Evolutionary conservation across 1,140 invertebrate genomes (phyloP), one percentile per base, ranked within the genome.

Genomic region (Drosophila suzukii): DNA sequence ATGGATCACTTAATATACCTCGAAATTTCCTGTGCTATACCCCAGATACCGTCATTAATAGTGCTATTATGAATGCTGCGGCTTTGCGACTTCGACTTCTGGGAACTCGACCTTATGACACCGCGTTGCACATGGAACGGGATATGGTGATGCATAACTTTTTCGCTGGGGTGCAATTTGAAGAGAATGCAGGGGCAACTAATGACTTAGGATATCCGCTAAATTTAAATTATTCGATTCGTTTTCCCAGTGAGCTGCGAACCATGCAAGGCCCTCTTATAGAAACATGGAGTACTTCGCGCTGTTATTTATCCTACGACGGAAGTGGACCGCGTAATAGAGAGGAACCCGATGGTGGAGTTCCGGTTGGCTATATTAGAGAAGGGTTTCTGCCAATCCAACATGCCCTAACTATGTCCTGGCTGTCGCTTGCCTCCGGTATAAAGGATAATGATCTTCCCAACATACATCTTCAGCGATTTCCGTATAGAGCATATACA

Each of bases 401-500:
- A 75, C 92, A 94, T 84, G 93, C 93, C 3, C 63, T 96, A 0
- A 93, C 93, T 12, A 74, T 81, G 76, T 66, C 92, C 68, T 92
- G 68, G 57, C 39, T 92, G 11, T 46, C 60, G 8, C 24, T 65
- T 3, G 77, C 68, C 38, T 53, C 65, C 3, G 30, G 57, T 0
- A 1, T 41, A 0, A 13, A 39, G 4, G 6, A 3, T 0, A 3
- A 8, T 0, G 13, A 44, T 5, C 34, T 91, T 2, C 91, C 90
- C 0, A n/a, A 71, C 0, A 24, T 92, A 3, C 12, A 51, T 3
- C 38, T 92, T 6, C 78, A 82, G 85, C 93, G 96, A 39, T 96
- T 96, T 86, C 97, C 97, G 0, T 97, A 96, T 91, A 94, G 96
- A 0, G 92, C 94, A 12, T 97, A 95, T 88, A 94, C 94, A 13